Evolutionary conservation across 30 jellyfish, hydroid and myxozoan genomes (phyloP), one percentile per base, ranked within the genome.

Genomic region (Aurelia aurita): DNA sequence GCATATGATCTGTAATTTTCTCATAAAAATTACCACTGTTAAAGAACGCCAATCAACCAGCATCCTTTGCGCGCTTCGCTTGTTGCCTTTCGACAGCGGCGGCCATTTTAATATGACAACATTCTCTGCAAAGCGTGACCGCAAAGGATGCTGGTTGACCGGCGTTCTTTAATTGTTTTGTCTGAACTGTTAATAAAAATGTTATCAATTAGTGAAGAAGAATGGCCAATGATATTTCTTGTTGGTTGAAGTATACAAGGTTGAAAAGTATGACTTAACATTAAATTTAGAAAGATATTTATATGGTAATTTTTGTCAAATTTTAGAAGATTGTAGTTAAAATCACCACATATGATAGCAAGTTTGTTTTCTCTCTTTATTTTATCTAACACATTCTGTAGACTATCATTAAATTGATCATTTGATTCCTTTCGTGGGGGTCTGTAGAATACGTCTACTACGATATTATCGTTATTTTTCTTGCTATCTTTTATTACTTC

Each of bases 1-100:
- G 77, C 77, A 65, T 28, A 28, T 65, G 77, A 34, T 65, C 77
- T 16, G 77, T 16, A 16, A 65, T 34, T 65, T 65, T 8, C 5
- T 49, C 21, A 28, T 16, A 16, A 65, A 65, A 53, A 28, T 65
- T 65, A 4, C 77, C 77, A 29, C 77, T 65, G 9, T 5, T 65
- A n/a, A n/a, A n/a, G n/a, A n/a, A n/a, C n/a, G n/a, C n/a, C n/a
- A n/a, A n/a, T n/a, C n/a, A n/a, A n/a, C n/a, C n/a, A n/a, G n/a
- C n/a, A n/a, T n/a, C n/a, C n/a, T n/a, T n/a, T n/a, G n/a, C n/a
- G n/a, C n/a, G n/a, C n/a, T n/a, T n/a, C n/a, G n/a, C n/a, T n/a
- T n/a, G n/a, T n/a, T n/a, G n/a, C n/a, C n/a, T n/a, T n/a, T n/a
- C n/a, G n/a, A n/a, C n/a, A n/a, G n/a, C n/a, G n/a, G n/a, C n/a